phyloP scores from a whole-genome alignment of 2,113 vertebrate species.

The Paracanthobrama guichenoti region DNA sequence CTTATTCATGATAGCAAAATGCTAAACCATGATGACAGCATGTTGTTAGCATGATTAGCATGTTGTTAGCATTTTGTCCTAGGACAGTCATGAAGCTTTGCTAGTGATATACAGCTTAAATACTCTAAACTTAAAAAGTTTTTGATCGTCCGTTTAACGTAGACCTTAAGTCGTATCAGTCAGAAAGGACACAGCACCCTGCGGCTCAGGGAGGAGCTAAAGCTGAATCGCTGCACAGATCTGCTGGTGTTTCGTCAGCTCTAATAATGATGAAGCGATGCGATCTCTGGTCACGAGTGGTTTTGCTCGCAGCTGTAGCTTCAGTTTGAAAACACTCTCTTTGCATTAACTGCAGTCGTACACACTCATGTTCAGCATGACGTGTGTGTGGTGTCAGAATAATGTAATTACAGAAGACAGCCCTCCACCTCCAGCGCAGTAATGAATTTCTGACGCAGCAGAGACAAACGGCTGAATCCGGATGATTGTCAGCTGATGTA shows the following conservation, averaged over 20 bases:
- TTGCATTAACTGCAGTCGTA: background rate
- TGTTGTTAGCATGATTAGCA: no score
- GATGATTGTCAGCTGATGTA: constrained; percentile 43
- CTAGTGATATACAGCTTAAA: no score
- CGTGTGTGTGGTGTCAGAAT: constrained; percentile 33
- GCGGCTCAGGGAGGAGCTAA: no score
- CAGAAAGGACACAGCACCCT: no score
- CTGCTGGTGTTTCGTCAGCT: background rate
- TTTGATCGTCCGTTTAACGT: no score
- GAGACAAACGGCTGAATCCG: constrained; percentile 42
- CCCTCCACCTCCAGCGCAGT: constrained; percentile 33
- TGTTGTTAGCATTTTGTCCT: no score
- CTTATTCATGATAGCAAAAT: no score
- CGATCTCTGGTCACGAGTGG: background rate
- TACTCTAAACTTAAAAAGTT: no score
- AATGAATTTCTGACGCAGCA: constrained; percentile 42
- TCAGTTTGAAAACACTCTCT: background rate
- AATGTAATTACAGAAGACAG: constrained; percentile 43
- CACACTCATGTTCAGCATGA: background rate
- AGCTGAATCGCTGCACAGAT: background rate
- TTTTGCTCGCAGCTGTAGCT: background rate
- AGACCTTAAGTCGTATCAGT: no score
- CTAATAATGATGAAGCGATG: background rate
- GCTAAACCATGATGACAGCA: no score
- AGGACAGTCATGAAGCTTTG: no score